These are phyloP conservation scores for Pseudomyrmex dendroicus DNA, from an alignment of 1,140 invertebrate species.

Conservation along the genomic window DNA sequence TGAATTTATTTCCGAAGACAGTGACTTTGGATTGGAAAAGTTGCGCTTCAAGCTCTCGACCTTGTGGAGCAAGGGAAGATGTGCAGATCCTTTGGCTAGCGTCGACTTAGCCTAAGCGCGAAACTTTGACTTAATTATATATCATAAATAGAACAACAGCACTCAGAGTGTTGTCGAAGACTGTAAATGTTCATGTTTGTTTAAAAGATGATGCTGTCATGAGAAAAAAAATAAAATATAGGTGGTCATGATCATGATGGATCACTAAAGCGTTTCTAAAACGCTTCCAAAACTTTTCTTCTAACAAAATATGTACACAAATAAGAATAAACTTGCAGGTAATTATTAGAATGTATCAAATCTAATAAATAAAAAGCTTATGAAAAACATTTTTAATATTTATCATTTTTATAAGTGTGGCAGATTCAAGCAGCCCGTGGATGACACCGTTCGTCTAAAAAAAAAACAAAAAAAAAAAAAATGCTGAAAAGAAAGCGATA, in stretches of 20 bases:
- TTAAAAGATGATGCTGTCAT: slow-evolving; percentile 11
- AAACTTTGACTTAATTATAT: slow-evolving; percentile 79
- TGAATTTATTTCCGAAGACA: slow-evolving; percentile 70
- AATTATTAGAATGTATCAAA: neutral
- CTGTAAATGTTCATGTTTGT: slow-evolving; percentile 21
- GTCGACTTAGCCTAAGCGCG: slow-evolving; percentile 80
- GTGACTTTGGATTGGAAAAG: slow-evolving; percentile 74
- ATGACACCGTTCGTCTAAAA: slow-evolving; percentile 1
- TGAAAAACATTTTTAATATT: neutral
- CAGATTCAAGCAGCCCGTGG: slow-evolving; percentile 22
- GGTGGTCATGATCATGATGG: slow-evolving; percentile 29
- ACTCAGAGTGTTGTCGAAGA: slow-evolving; percentile 30
- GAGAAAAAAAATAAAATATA: neutral
- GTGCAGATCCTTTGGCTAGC: slow-evolving; percentile 76
- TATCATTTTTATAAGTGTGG: slow-evolving; percentile 1
- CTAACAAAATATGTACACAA: too few species aligned
- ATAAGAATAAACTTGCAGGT: neutral
- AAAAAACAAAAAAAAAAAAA: too few species aligned
- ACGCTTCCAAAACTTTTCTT: slow-evolving; percentile 17
- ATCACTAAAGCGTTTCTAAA: slow-evolving; percentile 2
- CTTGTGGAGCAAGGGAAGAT: slow-evolving; percentile 79
- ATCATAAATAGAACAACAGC: slow-evolving; percentile 15
- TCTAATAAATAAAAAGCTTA: slow-evolving; percentile 17
- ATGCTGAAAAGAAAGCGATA: slow-evolving; percentile 46
- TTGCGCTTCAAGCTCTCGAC: slow-evolving; percentile 77